Percentiles rank a stretch among this genome's conserved stretches.
Conservation (phyloP, 1,140 invertebrate genomes). For the Camponotus vicinus region DNA sequence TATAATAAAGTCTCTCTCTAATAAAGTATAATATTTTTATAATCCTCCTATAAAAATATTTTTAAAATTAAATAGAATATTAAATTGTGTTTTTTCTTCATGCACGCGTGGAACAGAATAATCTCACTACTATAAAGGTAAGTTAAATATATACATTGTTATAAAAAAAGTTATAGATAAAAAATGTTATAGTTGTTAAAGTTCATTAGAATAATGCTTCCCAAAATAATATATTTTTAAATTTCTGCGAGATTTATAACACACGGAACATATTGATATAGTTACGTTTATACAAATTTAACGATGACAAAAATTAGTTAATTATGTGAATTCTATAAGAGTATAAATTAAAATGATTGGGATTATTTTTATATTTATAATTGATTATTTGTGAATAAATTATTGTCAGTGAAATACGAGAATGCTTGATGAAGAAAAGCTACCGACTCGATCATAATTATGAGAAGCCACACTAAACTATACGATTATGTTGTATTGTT, state of each 20-base stretch:
- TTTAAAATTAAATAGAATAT: background rate
- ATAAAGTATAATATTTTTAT: background rate
- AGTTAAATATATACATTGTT: slow-evolving; percentile 68
- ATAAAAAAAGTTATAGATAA: background rate
- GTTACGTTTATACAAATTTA: background rate
- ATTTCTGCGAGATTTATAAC: background rate
- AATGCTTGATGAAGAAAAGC: slow-evolving; percentile 20
- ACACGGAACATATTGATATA: background rate
- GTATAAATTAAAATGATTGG: background rate
- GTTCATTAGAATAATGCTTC: background rate
- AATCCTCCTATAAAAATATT: background rate
- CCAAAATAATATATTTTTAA: background rate
- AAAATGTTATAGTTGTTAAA: background rate
- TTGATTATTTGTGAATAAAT: slow-evolving; percentile 45
- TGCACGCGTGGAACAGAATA: slow-evolving; percentile 86
- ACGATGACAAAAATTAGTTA: background rate
- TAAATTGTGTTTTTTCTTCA: slow-evolving; percentile 65
- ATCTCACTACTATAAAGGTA: slow-evolving; percentile 91
- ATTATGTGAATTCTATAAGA: background rate
- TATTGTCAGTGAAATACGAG: background rate
- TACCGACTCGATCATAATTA: slow-evolving; percentile 28
- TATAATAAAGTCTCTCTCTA: too few relatives aligned
- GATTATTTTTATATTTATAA: background rate
- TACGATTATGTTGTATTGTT: background rate
- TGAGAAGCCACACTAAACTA: slow-evolving; percentile 4